A percentile compares a stretch with the other conserved stretches of the same genome.
These are phyloP conservation scores for Lepus americanus DNA, from an alignment of 2,113 vertebrate species.

Conservation along the genomic window DNA sequence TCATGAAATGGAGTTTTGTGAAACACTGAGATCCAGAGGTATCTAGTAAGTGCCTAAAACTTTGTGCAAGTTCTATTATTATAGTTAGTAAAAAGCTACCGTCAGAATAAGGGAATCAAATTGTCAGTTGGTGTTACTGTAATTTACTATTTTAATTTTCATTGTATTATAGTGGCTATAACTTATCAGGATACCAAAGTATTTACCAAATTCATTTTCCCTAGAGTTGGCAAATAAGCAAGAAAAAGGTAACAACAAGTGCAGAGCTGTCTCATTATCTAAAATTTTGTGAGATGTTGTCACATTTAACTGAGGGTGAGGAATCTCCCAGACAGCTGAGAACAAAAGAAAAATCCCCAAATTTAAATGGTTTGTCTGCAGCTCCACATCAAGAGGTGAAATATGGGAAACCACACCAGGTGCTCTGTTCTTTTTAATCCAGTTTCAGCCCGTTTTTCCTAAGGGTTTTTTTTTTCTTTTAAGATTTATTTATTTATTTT, in stretches of 20 bases:
- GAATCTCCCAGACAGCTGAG: neutral
- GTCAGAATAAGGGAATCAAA: neutral
- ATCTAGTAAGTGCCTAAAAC: neutral
- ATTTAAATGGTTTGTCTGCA: neutral
- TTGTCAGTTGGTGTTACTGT: neutral
- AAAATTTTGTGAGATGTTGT: neutral
- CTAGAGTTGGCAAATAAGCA: slow-evolving; percentile 38
- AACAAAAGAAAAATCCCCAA: neutral
- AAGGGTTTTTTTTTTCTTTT: neutral
- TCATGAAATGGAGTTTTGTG: slow-evolving; percentile 18
- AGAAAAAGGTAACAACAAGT: neutral
- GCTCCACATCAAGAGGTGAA: neutral
- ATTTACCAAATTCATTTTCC: slow-evolving; percentile 42
- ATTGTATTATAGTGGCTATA: neutral
- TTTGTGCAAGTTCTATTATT: neutral
- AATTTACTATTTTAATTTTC: slow-evolving; percentile 17
- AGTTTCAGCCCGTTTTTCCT: neutral
- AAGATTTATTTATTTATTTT: too few species aligned
- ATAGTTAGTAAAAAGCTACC: neutral
- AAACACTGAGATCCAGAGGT: neutral
- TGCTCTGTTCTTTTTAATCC: neutral
- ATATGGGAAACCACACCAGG: neutral
- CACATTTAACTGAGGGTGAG: neutral
- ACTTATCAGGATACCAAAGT: neutral
- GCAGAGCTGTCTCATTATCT: neutral